phyloP scores from a whole-genome alignment of 2,888 invertebrate species.

The Ferrisia virgata region DNA sequence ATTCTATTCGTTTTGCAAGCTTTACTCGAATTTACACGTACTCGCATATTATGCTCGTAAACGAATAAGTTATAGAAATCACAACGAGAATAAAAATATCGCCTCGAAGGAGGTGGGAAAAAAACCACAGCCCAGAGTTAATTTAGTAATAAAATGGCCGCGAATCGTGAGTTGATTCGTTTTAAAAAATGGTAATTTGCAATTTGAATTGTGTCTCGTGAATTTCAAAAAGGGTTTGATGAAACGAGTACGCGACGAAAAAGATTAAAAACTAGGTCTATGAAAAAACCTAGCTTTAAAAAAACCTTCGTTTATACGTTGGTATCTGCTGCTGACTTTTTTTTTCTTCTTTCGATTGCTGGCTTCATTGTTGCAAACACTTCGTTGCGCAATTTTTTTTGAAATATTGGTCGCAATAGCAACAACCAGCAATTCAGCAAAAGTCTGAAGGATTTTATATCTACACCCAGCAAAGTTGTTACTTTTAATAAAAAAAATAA shows the following conservation, averaged over 20 bases:
- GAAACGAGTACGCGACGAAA: not conserved
- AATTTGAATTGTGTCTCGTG: not conserved
- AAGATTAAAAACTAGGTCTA: too few species aligned
- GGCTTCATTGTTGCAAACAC: too few species aligned
- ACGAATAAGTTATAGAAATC: not conserved
- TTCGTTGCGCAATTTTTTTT: too few species aligned
- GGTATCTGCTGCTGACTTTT: too few species aligned
- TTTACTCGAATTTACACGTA: not conserved
- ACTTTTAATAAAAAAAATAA: too few species aligned
- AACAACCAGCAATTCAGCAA: too few species aligned
- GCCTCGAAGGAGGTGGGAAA: not conserved
- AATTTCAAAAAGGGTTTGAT: not conserved
- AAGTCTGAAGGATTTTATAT: too few species aligned
- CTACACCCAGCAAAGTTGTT: too few species aligned
- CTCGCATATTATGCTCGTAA: not conserved
- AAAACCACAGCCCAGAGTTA: not conserved
- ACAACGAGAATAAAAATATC: not conserved
- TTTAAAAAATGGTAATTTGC: not conserved
- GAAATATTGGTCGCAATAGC: too few species aligned
- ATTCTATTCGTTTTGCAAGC: not conserved
- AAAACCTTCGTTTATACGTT: too few species aligned
- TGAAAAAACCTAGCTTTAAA: too few species aligned
- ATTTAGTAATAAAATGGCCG: not conserved
- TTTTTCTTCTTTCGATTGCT: too few species aligned
- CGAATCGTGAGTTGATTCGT: not conserved